These are phyloP conservation scores for Pinctada fucata DNA, from an alignment of 2,888 invertebrate genomes.

Conservation along the genomic window DNA sequence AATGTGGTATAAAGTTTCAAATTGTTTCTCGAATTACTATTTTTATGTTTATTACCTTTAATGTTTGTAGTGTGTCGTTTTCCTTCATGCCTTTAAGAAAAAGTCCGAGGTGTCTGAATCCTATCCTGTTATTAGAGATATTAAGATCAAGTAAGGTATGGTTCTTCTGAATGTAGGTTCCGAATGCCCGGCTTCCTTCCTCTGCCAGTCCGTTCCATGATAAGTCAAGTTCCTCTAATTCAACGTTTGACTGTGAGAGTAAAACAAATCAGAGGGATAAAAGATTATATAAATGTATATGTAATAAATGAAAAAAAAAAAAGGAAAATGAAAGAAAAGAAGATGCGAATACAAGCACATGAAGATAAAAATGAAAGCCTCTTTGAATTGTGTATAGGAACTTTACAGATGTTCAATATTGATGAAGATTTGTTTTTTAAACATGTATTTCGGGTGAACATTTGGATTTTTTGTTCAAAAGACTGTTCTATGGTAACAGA, in stretches of 20 bases:
- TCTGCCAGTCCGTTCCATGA: constrained; percentile 56
- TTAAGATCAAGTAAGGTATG: constrained; percentile 48
- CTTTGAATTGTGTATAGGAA: too few relatives aligned
- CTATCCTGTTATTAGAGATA: constrained; percentile 50
- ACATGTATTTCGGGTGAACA: too few relatives aligned
- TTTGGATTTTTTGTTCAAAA: too few relatives aligned
- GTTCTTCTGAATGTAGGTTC: constrained; percentile 43
- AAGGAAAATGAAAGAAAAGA: too few relatives aligned
- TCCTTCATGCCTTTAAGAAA: constrained; percentile 47
- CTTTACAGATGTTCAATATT: too few relatives aligned
- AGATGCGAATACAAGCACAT: too few relatives aligned
- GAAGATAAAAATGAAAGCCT: too few relatives aligned
- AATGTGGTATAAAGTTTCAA: too few relatives aligned
- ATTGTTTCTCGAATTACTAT: neutral
- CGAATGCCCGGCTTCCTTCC: constrained; percentile 49
- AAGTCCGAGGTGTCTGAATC: constrained; percentile 38
- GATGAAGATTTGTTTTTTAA: too few relatives aligned
- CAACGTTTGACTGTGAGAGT: constrained; percentile 45
- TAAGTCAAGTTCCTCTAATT: constrained; percentile 48
- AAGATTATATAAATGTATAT: too few relatives aligned
- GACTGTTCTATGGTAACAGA: too few relatives aligned
- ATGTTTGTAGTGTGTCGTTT: constrained; percentile 46
- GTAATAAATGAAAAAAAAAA: too few relatives aligned
- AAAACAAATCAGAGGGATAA: neutral
- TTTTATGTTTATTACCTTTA: constrained; percentile 37